Evolutionary conservation across 2,113 vertebrate species (phyloP).

Genomic region (Neolamprologus falcicula): DNA sequence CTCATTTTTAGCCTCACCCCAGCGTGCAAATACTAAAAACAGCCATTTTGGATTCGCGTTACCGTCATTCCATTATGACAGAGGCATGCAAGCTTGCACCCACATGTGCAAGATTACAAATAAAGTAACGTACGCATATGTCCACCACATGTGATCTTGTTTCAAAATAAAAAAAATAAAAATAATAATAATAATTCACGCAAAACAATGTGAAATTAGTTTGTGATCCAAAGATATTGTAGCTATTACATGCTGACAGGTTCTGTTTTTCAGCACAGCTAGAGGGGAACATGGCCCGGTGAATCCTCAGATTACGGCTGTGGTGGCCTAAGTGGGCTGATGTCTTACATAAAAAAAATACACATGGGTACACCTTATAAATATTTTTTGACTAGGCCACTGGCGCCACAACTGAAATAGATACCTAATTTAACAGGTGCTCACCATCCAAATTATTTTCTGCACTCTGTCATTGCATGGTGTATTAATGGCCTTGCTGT

Average conservation of each 20-base stretch:
- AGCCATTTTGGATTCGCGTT: constrained; percentile 35
- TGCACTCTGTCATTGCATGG: not conserved
- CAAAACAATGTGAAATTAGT: not conserved
- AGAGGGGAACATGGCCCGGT: not conserved
- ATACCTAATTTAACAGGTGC: not conserved
- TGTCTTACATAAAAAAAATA: not conserved
- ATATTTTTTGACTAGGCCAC: not conserved
- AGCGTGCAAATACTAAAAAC: constrained; percentile 37
- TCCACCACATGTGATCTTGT: not conserved
- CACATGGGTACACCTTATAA: not conserved
- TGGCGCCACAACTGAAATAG: not conserved
- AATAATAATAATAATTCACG: not conserved
- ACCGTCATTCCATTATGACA: constrained; percentile 33
- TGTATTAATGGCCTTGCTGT: not conserved
- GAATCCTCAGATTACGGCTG: not conserved
- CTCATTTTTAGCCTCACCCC: constrained; percentile 34
- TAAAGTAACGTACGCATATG: constrained; percentile 1
- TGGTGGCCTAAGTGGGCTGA: not conserved
- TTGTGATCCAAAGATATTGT: not conserved
- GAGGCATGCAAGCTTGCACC: not conserved
- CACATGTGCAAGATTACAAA: constrained; percentile 23
- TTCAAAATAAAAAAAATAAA: not conserved
- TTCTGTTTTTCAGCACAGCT: not conserved
- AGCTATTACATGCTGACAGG: not conserved
- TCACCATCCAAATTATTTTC: not conserved